A percentile compares a stretch with the other conserved stretches of the same genome.
Evolutionary conservation across 2,888 invertebrate species (phyloP).

Genomic region (Acleris laterana): DNA sequence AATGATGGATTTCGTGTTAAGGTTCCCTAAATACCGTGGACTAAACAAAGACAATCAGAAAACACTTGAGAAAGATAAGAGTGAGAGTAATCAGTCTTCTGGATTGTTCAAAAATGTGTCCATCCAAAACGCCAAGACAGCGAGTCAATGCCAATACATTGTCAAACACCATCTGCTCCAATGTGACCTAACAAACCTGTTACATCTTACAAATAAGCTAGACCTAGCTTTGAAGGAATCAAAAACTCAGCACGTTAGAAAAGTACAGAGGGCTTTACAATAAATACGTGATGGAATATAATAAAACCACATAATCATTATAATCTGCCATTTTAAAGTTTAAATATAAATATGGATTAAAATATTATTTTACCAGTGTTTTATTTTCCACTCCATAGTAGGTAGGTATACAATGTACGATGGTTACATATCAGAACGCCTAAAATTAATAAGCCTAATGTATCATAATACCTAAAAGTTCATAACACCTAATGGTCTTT

Average conservation of each 20-base stretch:
- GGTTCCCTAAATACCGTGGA: constrained; percentile 64
- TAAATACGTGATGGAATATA: not conserved
- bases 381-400: no score
- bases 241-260: constrained; percentile 82
- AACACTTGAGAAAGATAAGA: constrained; percentile 15
- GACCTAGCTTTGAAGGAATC: constrained; percentile 84
- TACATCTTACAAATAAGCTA: constrained; percentile 79
- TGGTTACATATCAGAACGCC: no score
- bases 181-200: constrained; percentile 83
- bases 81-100: constrained; percentile 41
- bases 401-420: no score
- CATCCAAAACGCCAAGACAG: constrained; percentile 70
- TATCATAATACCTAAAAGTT: no score
- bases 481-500: no score
- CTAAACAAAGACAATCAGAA: constrained; percentile 47
- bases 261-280: constrained; percentile 78
- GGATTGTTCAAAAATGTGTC: constrained; percentile 54
- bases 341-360: no score
- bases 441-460: no score
- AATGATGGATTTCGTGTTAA: constrained; percentile 69
- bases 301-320: not conserved
- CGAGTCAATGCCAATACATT: constrained; percentile 74
- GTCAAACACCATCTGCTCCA: constrained; percentile 73
- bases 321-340: no score
- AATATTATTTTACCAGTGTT: no score